phyloP scores from a whole-genome alignment of 2,113 vertebrate genomes.

The Calidris pygmaea region DNA sequence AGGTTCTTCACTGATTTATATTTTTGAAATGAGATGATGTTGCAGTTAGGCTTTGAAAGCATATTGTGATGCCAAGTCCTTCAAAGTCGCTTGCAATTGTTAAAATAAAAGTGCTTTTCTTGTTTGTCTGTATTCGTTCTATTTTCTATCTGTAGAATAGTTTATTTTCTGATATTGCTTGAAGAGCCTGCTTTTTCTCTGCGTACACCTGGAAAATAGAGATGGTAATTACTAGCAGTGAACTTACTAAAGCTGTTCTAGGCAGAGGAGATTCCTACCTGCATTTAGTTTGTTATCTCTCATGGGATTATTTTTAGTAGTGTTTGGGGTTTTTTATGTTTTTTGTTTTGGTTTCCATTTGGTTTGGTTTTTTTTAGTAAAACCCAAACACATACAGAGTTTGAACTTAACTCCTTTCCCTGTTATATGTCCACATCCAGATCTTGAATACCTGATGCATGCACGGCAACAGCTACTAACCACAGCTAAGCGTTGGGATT shows the following conservation, averaged over 20 bases:
- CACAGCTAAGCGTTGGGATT: slow-evolving; percentile 96
- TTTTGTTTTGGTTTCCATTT: neutral
- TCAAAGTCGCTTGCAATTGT: neutral
- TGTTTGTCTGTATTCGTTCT: neutral
- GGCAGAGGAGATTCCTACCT: neutral
- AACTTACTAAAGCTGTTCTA: neutral
- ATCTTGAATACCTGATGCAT: slow-evolving; percentile 94
- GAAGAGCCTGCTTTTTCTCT: neutral
- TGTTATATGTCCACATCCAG: slow-evolving; percentile 67
- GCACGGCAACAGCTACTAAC: slow-evolving; percentile 94
- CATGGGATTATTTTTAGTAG: neutral
- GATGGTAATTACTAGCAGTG: neutral
- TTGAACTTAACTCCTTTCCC: neutral
- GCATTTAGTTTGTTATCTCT: neutral
- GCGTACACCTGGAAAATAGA: neutral
- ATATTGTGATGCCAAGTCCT: neutral
- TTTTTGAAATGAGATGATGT: neutral
- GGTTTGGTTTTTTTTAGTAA: neutral
- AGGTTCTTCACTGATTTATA: neutral
- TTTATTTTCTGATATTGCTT: neutral
- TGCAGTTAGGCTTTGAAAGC: neutral
- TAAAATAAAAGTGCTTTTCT: neutral
- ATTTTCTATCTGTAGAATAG: neutral
- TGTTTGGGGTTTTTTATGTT: neutral
- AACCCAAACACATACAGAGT: accelerated